Evolutionary conservation across 2,113 vertebrate species (phyloP).

Genomic region (Ardeotis arabs): DNA sequence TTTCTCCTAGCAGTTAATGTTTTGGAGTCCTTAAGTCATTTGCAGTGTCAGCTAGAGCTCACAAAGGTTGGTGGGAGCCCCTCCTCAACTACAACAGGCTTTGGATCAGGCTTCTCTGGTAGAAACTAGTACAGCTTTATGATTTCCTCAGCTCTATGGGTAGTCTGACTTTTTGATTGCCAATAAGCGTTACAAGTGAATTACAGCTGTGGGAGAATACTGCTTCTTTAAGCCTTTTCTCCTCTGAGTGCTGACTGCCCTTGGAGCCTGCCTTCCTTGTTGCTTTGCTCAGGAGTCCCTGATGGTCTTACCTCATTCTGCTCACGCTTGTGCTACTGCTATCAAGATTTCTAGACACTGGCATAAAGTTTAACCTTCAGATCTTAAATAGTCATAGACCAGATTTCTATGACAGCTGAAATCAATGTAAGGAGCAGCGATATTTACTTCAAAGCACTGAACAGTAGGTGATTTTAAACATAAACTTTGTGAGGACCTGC

Average conservation of each 20-base stretch:
- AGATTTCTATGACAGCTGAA: conserved; percentile 8
- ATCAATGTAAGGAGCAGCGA: neutral
- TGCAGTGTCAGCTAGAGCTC: neutral
- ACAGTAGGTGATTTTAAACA: neutral
- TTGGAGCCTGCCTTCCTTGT: neutral
- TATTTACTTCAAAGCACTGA: neutral
- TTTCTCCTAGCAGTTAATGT: neutral
- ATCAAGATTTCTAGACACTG: conserved; percentile 28
- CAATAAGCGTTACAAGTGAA: conserved; percentile 8
- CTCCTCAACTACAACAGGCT: neutral
- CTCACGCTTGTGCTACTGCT: neutral
- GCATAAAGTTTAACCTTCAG: conserved; percentile 57
- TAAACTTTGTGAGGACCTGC: neutral
- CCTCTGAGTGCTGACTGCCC: neutral
- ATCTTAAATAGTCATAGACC: neutral
- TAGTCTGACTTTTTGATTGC: neutral
- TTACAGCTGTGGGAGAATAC: neutral
- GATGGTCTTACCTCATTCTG: conserved; percentile 22
- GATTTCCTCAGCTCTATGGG: neutral
- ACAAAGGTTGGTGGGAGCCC: neutral
- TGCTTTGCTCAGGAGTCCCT: neutral
- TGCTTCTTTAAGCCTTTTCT: neutral
- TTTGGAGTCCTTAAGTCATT: neutral
- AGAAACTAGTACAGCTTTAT: neutral
- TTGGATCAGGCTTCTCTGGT: neutral